Conservation (phyloP, 1,140 invertebrate genomes). For the Drosophila tristis region DNA sequence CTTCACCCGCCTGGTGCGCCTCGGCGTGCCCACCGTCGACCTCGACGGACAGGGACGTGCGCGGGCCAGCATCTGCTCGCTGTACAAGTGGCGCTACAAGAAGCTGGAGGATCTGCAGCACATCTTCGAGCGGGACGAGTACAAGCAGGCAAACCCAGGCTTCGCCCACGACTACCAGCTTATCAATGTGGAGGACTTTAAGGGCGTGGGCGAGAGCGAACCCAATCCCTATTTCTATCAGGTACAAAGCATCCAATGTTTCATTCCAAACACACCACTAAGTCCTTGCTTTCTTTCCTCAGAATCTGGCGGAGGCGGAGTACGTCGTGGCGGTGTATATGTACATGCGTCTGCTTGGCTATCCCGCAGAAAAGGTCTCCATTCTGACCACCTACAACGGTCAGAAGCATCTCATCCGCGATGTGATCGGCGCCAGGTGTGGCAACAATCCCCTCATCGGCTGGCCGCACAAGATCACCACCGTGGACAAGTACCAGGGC, state of each 20-base stretch:
- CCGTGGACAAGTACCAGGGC: slow-evolving; percentile 99
- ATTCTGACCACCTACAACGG: slow-evolving; percentile 99
- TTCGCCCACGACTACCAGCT: slow-evolving; percentile 97
- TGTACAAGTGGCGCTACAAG: slow-evolving; percentile 99
- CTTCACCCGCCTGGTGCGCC: slow-evolving; percentile 97
- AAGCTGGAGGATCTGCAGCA: slow-evolving; percentile 96
- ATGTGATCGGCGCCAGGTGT: slow-evolving; percentile 97
- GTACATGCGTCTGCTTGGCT: slow-evolving; percentile 99
- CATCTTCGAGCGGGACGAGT: slow-evolving; percentile 93
- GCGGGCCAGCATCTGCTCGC: slow-evolving; percentile 90
- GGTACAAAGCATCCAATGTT: slow-evolving; percentile 84
- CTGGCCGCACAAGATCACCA: slow-evolving; percentile 96
- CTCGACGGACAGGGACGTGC: slow-evolving; percentile 99
- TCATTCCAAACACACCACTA: background rate
- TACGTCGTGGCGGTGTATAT: slow-evolving; percentile 99
- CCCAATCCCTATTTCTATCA: slow-evolving; percentile 99
- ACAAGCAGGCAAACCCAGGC: slow-evolving; percentile 95
- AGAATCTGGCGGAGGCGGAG: slow-evolving; percentile 99
- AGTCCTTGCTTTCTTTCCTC: slow-evolving; percentile 40
- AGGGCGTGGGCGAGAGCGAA: slow-evolving; percentile 98
- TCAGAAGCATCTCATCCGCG: slow-evolving; percentile 98
- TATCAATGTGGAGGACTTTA: slow-evolving; percentile 98
- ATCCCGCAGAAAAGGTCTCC: slow-evolving; percentile 98
- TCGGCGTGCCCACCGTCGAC: slow-evolving; percentile 98
- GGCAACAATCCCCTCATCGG: slow-evolving; percentile 98